A percentile compares a stretch with the other conserved stretches of the same genome.
These are phyloP conservation scores for Protobothrops flavoviridis DNA, from an alignment of 2,113 vertebrate genomes.

Conservation along the genomic window DNA sequence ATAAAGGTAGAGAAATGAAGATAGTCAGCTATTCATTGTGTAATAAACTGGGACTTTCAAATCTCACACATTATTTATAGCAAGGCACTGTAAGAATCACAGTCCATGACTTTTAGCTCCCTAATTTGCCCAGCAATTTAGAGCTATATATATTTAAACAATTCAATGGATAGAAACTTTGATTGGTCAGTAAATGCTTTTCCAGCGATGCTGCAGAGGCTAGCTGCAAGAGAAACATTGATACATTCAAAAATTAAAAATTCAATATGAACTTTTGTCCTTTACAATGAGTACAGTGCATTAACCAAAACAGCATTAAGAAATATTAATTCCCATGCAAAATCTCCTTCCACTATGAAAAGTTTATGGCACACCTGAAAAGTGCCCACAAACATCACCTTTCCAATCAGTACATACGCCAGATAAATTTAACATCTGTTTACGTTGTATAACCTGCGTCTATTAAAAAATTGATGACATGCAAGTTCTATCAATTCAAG, in stretches of 20 bases:
- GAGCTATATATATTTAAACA: slow-evolving; percentile 29
- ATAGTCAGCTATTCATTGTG: slow-evolving; percentile 7
- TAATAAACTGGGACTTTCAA: slow-evolving; percentile 17
- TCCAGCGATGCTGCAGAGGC: slow-evolving; percentile 46
- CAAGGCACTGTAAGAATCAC: neutral
- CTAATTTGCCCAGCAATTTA: slow-evolving; percentile 14
- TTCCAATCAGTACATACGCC: neutral
- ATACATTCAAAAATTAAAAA: slow-evolving; percentile 72
- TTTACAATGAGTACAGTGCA: slow-evolving; percentile 65
- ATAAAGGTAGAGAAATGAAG: slow-evolving; percentile 10
- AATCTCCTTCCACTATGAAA: slow-evolving; percentile 60
- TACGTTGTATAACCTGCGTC: slow-evolving; percentile 40
- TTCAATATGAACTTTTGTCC: slow-evolving; percentile 26
- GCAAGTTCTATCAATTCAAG: slow-evolving; percentile 90
- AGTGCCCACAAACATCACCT: neutral
- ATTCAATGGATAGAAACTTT: slow-evolving; percentile 48
- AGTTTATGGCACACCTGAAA: slow-evolving; percentile 43
- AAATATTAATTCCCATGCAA: slow-evolving; percentile 72
- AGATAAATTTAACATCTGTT: slow-evolving; percentile 67
- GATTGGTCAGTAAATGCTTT: slow-evolving; percentile 59
- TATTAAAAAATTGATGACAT: slow-evolving; percentile 79
- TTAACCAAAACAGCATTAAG: slow-evolving; percentile 57
- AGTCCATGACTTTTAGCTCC: slow-evolving; percentile 24
- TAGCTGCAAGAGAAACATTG: slow-evolving; percentile 48
- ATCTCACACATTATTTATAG: neutral